These are phyloP conservation scores for Tachycineta bicolor DNA, from an alignment of 2,113 vertebrate species.

Conservation along the genomic window DNA sequence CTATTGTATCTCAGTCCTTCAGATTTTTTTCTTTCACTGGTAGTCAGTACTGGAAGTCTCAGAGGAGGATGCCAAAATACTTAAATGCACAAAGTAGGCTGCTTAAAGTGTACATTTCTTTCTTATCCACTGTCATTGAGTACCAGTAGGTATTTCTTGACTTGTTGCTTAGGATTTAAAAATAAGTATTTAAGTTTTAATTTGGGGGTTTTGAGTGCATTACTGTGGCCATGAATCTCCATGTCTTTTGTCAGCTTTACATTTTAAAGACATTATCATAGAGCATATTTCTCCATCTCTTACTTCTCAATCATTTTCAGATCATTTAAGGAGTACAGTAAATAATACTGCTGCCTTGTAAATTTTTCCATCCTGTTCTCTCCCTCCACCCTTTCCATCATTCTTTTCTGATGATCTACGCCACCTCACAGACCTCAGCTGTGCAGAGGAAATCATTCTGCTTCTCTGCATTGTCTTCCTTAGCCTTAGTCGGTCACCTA, in stretches of 20 bases:
- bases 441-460: conserved; percentile 16
- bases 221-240: not conserved
- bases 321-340: not conserved
- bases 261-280: not conserved
- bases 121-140: not conserved
- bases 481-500: not conserved
- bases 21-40: not conserved
- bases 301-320: not conserved
- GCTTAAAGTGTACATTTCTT: not conserved
- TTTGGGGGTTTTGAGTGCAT: not conserved
- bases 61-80: not conserved
- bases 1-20: not conserved
- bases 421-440: not conserved
- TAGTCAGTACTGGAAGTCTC: not conserved
- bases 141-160: not conserved
- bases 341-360: not conserved
- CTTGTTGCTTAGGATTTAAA: not conserved
- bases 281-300: not conserved
- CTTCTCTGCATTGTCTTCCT: conserved; percentile 46
- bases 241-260: not conserved
- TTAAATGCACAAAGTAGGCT: not conserved
- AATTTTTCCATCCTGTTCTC: not conserved
- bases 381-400: not conserved
- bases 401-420: not conserved
- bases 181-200: not conserved